Evolutionary conservation across 2,113 vertebrate species (phyloP), one percentile per base, ranked within the genome.

Genomic region (Salminus brasiliensis): DNA sequence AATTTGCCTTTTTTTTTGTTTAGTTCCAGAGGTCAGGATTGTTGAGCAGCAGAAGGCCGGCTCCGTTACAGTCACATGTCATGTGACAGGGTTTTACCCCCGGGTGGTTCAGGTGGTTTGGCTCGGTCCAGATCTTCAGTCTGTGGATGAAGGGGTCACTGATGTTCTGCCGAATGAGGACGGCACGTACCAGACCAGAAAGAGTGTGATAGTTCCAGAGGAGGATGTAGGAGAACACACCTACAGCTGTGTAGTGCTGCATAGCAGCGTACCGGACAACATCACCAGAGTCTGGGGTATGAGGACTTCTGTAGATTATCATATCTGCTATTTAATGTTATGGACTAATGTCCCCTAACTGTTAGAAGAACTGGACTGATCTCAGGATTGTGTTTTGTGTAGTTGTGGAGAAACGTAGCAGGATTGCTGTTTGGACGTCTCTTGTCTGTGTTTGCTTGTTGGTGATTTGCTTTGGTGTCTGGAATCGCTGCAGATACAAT

Each of bases 211-310:
- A 36, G 62, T 66, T 27, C 52, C 52, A 55, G 52, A 55, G 52
- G 52, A 55, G n/a, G n/a, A 55, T 66, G 32, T 66, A 66, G 62
- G 62, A 34, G 39, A 66, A 39, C 34, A 39, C 62, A 66, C 18
- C 34, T 66, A 66, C 62, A 66, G 62, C 62, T 66, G 34, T 27
- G 34, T 65, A 34, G 60, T 65, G 60, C 62, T 39, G 36, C 62
- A 66, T 12, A 66, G 62, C 62, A 66, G 62, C 23, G 21, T 66
- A 39, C 34, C 32, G 23, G 15, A n/a, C 18, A 66, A 39, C 12
- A 39, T 66, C 34, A 39, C 62, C 34, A 66, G 2, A n/a, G 18
- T 83, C 78, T 80, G 41, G 82, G 74, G 69, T 66, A 52, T 1
- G 47, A 49, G 18, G 47, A 21, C 47, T 21, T 49, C 11, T 4